These are phyloP conservation scores for Drosophila insularis DNA, from an alignment of 1,140 invertebrate species.

Conservation along the genomic window DNA sequence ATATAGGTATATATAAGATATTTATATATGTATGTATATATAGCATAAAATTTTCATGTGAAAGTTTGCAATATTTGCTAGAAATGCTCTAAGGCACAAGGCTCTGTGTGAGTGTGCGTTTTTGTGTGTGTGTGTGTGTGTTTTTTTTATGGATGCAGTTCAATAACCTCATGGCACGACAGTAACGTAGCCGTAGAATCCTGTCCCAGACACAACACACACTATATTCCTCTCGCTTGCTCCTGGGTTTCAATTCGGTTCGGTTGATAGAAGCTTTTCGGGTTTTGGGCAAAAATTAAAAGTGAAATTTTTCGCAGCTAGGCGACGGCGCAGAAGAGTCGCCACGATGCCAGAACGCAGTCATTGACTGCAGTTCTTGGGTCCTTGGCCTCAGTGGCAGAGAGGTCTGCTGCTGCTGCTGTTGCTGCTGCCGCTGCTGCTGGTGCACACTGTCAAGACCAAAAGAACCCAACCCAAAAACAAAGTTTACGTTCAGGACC, in stretches of 20 bases:
- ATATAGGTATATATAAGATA: not conserved
- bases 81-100: not conserved
- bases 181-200: constrained; percentile 25
- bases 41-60: constrained; percentile 30
- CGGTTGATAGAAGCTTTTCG: constrained; percentile 41
- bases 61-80: constrained; percentile 47
- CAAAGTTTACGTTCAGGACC: constrained; percentile 58
- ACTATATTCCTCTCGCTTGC: constrained; percentile 62
- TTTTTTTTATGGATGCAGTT: constrained; percentile 33
- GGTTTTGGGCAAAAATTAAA: constrained; percentile 77
- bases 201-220: constrained; percentile 61
- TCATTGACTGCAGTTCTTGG: constrained; percentile 58
- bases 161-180: constrained; percentile 48
- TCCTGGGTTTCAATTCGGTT: constrained; percentile 20
- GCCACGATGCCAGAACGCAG: constrained; percentile 18
- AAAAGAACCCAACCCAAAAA: constrained; percentile 43
- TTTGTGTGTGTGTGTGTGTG: not conserved
- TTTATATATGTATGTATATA: not conserved
- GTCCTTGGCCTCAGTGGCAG: constrained; percentile 76
- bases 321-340: constrained; percentile 65
- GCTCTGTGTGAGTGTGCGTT: not conserved
- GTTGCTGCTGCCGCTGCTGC: constrained; percentile 32
- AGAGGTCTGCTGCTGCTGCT: constrained; percentile 32
- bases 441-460: constrained; percentile 75
- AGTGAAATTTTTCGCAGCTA: constrained; percentile 72